These are phyloP conservation scores for Tricholaema leucomelas DNA, from an alignment of 2,113 vertebrate species.

Conservation along the genomic window DNA sequence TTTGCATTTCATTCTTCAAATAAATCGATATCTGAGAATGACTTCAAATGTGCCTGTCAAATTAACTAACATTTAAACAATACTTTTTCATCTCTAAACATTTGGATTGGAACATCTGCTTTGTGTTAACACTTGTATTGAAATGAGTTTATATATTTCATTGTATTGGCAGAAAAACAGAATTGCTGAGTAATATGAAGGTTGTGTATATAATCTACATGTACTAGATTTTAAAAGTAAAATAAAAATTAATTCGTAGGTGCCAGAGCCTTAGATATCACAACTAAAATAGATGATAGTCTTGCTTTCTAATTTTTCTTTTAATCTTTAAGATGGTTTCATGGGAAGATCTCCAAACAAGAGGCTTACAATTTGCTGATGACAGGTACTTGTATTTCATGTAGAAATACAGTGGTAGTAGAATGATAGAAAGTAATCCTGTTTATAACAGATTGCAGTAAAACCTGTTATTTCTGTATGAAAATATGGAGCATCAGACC, in stretches of 20 bases:
- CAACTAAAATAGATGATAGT: neutral
- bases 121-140: neutral
- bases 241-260: neutral
- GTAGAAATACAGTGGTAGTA: neutral
- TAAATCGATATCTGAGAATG: neutral
- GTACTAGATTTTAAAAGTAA: neutral
- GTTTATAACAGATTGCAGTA: neutral
- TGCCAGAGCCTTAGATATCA: constrained; percentile 26
- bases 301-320: constrained; percentile 57
- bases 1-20: constrained; percentile 1
- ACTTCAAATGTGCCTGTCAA: neutral
- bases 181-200: neutral
- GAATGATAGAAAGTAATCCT: neutral
- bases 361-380: constrained; percentile 96
- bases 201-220: neutral
- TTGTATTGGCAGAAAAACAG: constrained; percentile 4
- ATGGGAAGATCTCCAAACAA: constrained; percentile 97
- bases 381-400: constrained; percentile 84
- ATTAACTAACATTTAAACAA: constrained; percentile 6
- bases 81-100: neutral
- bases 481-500: constrained; percentile 3
- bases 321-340: constrained; percentile 90
- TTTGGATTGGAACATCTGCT: neutral
- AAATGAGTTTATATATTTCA: constrained; percentile 17
- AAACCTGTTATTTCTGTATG: neutral